Evolutionary conservation across 1,140 invertebrate species (phyloP).

Genomic region (Drosophila repletoides): DNA sequence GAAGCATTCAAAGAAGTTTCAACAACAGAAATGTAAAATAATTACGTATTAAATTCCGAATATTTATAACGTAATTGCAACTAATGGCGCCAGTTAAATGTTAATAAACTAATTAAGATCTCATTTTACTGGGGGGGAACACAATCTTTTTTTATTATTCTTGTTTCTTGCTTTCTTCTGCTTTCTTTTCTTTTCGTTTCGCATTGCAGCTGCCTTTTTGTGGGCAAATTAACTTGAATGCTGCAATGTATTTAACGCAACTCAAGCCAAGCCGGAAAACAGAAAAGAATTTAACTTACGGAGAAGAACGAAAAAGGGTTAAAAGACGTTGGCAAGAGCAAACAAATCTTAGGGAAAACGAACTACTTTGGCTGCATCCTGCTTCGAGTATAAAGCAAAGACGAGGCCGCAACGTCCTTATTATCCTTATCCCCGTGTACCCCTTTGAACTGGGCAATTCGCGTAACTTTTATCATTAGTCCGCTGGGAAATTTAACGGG

Average conservation of each 20-base stretch:
- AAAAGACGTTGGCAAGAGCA: conserved; percentile 23
- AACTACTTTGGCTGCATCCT: conserved; percentile 41
- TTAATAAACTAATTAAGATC: conserved; percentile 65
- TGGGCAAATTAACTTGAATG: conserved; percentile 76
- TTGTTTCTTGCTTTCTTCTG: not conserved
- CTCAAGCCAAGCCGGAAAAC: conserved; percentile 36
- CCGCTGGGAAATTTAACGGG: conserved; percentile 78
- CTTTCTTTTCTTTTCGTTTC: not conserved
- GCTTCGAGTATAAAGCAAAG: not conserved
- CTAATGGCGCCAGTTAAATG: conserved; percentile 63
- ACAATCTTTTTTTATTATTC: conserved; percentile 31
- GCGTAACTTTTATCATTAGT: conserved; percentile 80
- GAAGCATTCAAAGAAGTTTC: not conserved
- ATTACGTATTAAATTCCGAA: conserved; percentile 22
- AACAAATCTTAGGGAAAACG: conserved; percentile 32
- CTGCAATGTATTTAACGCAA: conserved; percentile 76
- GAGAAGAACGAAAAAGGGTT: conserved; percentile 54
- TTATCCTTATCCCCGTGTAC: not conserved
- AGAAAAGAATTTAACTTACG: conserved; percentile 6
- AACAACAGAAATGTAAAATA: conserved; percentile 18
- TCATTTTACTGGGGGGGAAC: conserved; percentile 45
- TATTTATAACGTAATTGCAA: conserved; percentile 62
- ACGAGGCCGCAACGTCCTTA: not conserved
- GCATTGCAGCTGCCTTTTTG: conserved; percentile 47
- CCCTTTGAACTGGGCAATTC: conserved; percentile 38